Percentiles rank a stretch among this genome's conserved stretches.
These are phyloP conservation scores for Pemphredon lugubris DNA, from an alignment of 2,888 invertebrate genomes.

Conservation along the genomic window DNA sequence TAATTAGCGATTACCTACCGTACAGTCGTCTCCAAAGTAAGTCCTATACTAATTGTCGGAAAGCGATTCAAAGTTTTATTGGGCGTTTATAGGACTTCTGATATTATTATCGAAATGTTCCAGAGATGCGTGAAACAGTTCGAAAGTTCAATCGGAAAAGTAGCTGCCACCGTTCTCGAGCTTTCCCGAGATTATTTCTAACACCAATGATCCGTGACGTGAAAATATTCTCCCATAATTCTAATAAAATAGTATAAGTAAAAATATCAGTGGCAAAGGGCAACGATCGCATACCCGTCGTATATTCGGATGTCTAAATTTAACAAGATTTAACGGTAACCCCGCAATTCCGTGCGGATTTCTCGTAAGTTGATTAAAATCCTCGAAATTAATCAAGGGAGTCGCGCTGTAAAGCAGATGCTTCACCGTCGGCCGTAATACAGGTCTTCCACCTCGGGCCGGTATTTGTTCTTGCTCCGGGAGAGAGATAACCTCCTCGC, in stretches of 20 bases:
- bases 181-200: conserved; percentile 34
- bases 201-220: no score
- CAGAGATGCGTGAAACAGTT: conserved; percentile 15
- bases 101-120: conserved; percentile 45
- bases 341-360: background rate
- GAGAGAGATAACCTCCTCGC: no score
- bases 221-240: conserved; percentile 1
- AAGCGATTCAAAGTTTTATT: conserved; percentile 56
- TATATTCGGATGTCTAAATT: background rate
- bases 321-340: background rate
- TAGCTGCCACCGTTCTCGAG: conserved; percentile 37
- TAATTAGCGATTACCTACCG: conserved; percentile 57
- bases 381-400: conserved; percentile 66
- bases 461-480: conserved; percentile 42
- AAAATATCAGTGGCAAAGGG: no score
- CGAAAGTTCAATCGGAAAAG: conserved; percentile 37
- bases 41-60: conserved; percentile 47
- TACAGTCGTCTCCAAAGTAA: conserved; percentile 32
- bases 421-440: conserved; percentile 40
- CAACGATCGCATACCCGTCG: no score
- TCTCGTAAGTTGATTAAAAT: conserved; percentile 61
- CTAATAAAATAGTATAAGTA: no score
- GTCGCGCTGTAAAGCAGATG: conserved; percentile 45
- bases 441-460: conserved; percentile 28
- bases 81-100: conserved; percentile 47